Evolutionary conservation across 1,140 invertebrate genomes (phyloP).

Genomic region (Lepidurus couesii): DNA sequence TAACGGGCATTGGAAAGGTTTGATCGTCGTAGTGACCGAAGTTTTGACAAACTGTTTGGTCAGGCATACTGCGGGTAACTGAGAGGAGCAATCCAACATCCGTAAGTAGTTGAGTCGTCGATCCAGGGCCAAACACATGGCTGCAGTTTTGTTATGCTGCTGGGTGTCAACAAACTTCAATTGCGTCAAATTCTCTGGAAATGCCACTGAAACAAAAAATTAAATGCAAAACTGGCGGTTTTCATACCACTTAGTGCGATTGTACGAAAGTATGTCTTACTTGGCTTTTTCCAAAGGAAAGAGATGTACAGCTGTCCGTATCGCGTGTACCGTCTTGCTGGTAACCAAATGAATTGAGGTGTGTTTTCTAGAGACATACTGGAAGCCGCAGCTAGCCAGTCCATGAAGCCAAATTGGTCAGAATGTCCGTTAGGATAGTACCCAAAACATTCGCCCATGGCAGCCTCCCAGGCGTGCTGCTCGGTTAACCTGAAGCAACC

Average conservation of each 20-base stretch:
- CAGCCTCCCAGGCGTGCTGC: not conserved
- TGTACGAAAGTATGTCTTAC: not conserved
- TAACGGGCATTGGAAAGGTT: not conserved
- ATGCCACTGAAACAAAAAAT: not conserved
- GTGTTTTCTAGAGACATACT: not conserved
- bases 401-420: not conserved
- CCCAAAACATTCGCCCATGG: not conserved
- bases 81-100: not conserved
- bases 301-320: not conserved
- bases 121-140: not conserved
- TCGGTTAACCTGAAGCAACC: not conserved
- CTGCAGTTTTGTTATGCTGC: not conserved
- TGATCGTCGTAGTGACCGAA: not conserved
- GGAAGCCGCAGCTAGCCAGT: not conserved
- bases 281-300: not conserved
- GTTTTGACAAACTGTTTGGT: not conserved
- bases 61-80: not conserved
- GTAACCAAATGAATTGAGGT: not conserved
- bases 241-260: not conserved
- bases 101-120: not conserved
- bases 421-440: not conserved
- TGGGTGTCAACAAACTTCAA: slow-evolving; percentile 3
- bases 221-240: not conserved
- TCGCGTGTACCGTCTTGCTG: not conserved
- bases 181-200: not conserved